These are phyloP conservation scores for Pectinophora gossypiella DNA, from an alignment of 1,140 invertebrate genomes.

Conservation along the genomic window DNA sequence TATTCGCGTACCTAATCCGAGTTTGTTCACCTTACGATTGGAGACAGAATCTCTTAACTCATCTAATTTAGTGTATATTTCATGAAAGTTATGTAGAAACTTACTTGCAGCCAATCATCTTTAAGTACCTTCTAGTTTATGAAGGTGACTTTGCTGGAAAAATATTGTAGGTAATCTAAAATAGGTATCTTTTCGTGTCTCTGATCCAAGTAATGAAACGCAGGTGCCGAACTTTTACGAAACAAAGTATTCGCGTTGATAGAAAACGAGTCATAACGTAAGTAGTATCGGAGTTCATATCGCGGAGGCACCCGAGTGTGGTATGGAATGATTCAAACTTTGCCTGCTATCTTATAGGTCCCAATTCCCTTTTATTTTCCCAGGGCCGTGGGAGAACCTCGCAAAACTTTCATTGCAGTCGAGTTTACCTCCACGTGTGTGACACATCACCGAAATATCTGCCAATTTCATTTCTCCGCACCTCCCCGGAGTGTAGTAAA, in stretches of 20 bases:
- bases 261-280: neutral
- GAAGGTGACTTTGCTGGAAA: neutral
- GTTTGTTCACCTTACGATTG: slow-evolving; percentile 1
- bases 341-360: slow-evolving; percentile 1
- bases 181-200: no score
- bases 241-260: neutral
- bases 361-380: slow-evolving; percentile 4
- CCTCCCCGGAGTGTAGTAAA: slow-evolving; percentile 63
- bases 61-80: neutral
- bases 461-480: slow-evolving; percentile 63
- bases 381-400: slow-evolving; percentile 37
- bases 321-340: slow-evolving; percentile 1
- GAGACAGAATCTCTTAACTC: neutral
- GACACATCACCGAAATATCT: slow-evolving; percentile 56
- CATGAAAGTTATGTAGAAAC: no score
- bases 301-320: neutral
- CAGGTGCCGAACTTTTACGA: neutral
- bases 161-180: neutral
- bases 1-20: neutral
- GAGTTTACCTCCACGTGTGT: slow-evolving; percentile 43
- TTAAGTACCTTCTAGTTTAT: neutral
- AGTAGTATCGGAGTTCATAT: neutral
- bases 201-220: neutral
- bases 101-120: neutral
- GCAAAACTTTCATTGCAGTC: slow-evolving; percentile 50